phyloP scores from a whole-genome alignment of 2,113 vertebrate genomes.

The Lipophrys pholis region DNA sequence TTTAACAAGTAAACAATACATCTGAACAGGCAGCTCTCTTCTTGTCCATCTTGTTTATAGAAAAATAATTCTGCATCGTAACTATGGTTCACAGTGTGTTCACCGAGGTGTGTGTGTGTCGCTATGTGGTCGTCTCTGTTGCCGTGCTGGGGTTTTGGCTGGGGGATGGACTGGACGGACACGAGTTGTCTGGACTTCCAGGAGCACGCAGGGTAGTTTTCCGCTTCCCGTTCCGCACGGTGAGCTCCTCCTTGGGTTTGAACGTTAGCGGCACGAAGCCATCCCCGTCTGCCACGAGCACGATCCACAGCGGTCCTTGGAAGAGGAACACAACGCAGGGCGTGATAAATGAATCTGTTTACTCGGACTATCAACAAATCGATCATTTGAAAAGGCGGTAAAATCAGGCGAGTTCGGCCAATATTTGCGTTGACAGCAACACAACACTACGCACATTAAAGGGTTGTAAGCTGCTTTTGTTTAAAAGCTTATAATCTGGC shows the following conservation, averaged over 20 bases:
- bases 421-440: conserved; percentile 26
- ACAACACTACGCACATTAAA: conserved; percentile 41
- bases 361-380: too few relatives aligned
- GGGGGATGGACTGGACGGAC: conserved; percentile 65
- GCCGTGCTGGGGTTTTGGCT: conserved; percentile 23
- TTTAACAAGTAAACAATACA: conserved; percentile 33
- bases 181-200: conserved; percentile 52
- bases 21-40: conserved; percentile 23
- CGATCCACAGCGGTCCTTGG: conserved; percentile 92
- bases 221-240: conserved; percentile 85
- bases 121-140: too few relatives aligned
- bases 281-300: conserved; percentile 89
- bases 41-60: not conserved
- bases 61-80: conserved; percentile 34
- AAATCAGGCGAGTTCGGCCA: not conserved
- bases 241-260: conserved; percentile 85
- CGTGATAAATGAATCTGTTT: too few relatives aligned
- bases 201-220: conserved; percentile 63
- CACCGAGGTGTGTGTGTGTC: too few relatives aligned
- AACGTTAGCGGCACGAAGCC: conserved; percentile 93
- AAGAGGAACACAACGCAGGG: conserved; percentile 40
- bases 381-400: too few relatives aligned
- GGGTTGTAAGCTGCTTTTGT: conserved; percentile 77
- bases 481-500: conserved; percentile 75
- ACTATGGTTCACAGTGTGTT: not conserved